A percentile compares a stretch with the other conserved stretches of the same genome.
Evolutionary conservation across 2,888 invertebrate species (phyloP).

Genomic region (Nezara viridula): DNA sequence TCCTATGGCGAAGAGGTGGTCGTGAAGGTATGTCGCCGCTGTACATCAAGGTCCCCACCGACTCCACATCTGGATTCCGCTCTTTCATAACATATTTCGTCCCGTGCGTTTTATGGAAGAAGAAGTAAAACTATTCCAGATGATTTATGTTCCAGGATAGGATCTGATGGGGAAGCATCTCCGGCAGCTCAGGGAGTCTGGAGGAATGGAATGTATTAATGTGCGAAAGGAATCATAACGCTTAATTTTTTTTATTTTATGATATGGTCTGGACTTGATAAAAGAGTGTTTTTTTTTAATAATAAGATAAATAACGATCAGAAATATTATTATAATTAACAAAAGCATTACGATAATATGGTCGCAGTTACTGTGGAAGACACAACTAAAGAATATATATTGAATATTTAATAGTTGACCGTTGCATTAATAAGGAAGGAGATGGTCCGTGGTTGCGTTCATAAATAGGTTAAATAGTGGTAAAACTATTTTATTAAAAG

Average conservation of each 20-base stretch:
- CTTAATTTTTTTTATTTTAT: not conserved
- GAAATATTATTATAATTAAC: not conserved
- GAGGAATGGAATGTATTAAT: not conserved
- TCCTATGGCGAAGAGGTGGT: not conserved
- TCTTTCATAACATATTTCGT: constrained; percentile 19
- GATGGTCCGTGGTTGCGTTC: no score
- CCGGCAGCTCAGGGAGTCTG: not conserved
- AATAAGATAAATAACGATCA: no score
- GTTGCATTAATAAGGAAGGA: no score
- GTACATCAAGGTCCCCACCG: not conserved
- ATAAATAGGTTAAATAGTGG: no score
- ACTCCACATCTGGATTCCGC: constrained; percentile 1
- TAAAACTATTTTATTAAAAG: no score
- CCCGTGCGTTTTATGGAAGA: not conserved
- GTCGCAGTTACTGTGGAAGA: no score
- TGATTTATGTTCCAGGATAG: not conserved
- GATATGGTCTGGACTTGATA: not conserved
- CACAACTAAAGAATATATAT: no score
- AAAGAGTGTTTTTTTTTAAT: no score
- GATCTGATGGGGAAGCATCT: not conserved
- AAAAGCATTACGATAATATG: no score
- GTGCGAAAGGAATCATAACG: not conserved
- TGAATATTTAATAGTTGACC: no score
- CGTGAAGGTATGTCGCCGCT: not conserved
- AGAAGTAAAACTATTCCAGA: not conserved